Percentiles rank a stretch among this genome's conserved stretches.
These are phyloP conservation scores for Acipenser transmontanus DNA, from an alignment of 2,797 vertebrate species.

Conservation along the genomic window DNA sequence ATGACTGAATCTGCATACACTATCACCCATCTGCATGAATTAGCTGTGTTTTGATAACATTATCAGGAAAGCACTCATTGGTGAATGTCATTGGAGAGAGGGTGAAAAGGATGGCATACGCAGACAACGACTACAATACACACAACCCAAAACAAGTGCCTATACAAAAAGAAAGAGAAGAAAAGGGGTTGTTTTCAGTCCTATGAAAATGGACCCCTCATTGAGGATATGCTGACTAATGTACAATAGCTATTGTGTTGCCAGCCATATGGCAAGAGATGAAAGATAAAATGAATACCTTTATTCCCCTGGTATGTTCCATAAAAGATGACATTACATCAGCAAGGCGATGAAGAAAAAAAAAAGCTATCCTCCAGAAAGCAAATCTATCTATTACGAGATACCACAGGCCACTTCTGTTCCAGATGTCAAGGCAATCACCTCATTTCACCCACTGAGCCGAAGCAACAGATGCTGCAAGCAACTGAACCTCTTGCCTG, in stretches of 20 bases:
- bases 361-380: too few relatives aligned
- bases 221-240: conserved; percentile 22
- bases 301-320: background rate
- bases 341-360: too few relatives aligned
- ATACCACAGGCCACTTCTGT: too few relatives aligned
- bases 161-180: too few relatives aligned
- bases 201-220: conserved; percentile 9
- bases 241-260: background rate
- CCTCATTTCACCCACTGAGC: too few relatives aligned
- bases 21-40: background rate
- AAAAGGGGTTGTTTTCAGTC: too few relatives aligned
- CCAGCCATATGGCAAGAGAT: conserved; percentile 17
- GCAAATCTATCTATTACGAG: too few relatives aligned
- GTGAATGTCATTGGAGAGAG: background rate
- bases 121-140: background rate
- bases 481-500: too few relatives aligned
- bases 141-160: background rate
- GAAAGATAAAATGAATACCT: conserved; percentile 15
- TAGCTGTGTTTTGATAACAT: background rate
- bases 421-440: too few relatives aligned
- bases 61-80: background rate
- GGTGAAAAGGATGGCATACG: background rate
- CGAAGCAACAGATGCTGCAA: too few relatives aligned
- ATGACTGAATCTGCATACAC: background rate
- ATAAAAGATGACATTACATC: too few relatives aligned